Evolutionary conservation across 2,888 invertebrate genomes (phyloP).

Genomic region (Magallana nippona): DNA sequence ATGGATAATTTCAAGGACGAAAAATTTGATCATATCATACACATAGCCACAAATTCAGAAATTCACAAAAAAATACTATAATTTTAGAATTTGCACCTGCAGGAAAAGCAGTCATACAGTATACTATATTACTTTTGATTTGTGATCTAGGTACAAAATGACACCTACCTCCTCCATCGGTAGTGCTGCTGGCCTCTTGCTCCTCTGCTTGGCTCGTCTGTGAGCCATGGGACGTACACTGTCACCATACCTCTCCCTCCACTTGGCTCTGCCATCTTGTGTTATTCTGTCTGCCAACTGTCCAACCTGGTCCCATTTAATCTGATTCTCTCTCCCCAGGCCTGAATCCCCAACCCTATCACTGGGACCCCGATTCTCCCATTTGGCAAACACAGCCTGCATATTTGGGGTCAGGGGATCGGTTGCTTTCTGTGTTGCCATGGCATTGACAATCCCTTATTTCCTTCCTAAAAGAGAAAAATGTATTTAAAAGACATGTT

Average conservation of each 20-base stretch:
- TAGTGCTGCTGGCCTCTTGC: conserved; percentile 42
- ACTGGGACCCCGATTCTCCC: conserved; percentile 59
- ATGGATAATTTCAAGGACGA: too few relatives aligned
- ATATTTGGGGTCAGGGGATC: conserved; percentile 53
- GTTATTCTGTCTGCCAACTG: conserved; percentile 44
- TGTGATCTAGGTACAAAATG: background rate
- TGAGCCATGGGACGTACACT: conserved; percentile 51
- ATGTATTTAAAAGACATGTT: too few relatives aligned
- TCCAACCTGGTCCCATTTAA: conserved; percentile 28
- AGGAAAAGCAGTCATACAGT: background rate
- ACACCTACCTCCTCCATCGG: conserved; percentile 58
- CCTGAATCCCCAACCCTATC: background rate
- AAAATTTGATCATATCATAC: too few relatives aligned
- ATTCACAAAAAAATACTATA: too few relatives aligned
- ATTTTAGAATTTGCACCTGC: too few relatives aligned
- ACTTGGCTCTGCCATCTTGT: conserved; percentile 55
- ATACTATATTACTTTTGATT: too few relatives aligned
- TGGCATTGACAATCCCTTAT: background rate
- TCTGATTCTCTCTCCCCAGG: conserved; percentile 33
- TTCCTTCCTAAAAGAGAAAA: background rate
- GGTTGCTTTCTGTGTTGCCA: background rate
- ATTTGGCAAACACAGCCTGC: conserved; percentile 62
- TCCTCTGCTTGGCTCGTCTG: conserved; percentile 47
- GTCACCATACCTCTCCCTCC: conserved; percentile 62
- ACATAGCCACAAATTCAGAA: too few relatives aligned